Base-by-base conservation (phyloP, 2,113 vertebrate species). In the Potamarius usumacintae region DNA sequence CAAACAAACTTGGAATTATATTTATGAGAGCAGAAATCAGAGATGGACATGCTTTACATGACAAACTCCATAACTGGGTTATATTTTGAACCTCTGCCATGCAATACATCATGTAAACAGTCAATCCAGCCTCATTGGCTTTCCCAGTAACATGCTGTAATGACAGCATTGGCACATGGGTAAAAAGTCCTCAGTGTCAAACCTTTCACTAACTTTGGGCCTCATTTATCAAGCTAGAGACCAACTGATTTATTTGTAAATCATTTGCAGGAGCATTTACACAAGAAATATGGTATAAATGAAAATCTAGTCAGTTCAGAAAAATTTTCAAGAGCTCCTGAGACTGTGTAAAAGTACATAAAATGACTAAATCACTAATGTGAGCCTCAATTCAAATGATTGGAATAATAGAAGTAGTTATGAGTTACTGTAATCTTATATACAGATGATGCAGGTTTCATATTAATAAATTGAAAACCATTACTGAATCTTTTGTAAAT, bases 11-110 rank as follows among this genome's bases (percentile, higher is more conserved):
- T 52, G 14, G 20, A 65, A 57, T 84, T 84, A 88, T 82, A 90
- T 86, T 90, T 90, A 90, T 0, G 74, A 86, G 69, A 83, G 25
- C 50, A 30, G 87, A 77, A 88, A 88, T 87, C 52, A 86, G 82
- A 88, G 48, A 76, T 53, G 60, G 48, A 60, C 85, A 84, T 77
- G 78, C 57, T 76, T 82, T 85, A 84, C 82, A 69, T 87, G 63
- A 27, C 69, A 78, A 30, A 48, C 65, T 34, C 27, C 74, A 87
- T 58, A 79, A 81, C 30, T 55, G 48, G 25, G 52, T 71, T 77
- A 88, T 65, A 65, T 58, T 82, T 30, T 87, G 80, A 88, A 79
- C 34, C 80, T 11, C 3, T 42, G 55, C 53, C 5, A 62, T 77
- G 53, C 58, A 86, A 86, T 60, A 25, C 81, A 84, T 84, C 85